Percentiles rank a stretch among this genome's conserved stretches.
Evolutionary conservation across 2,888 invertebrate genomes (phyloP).

Genomic region (Dryomyza anilis): DNA sequence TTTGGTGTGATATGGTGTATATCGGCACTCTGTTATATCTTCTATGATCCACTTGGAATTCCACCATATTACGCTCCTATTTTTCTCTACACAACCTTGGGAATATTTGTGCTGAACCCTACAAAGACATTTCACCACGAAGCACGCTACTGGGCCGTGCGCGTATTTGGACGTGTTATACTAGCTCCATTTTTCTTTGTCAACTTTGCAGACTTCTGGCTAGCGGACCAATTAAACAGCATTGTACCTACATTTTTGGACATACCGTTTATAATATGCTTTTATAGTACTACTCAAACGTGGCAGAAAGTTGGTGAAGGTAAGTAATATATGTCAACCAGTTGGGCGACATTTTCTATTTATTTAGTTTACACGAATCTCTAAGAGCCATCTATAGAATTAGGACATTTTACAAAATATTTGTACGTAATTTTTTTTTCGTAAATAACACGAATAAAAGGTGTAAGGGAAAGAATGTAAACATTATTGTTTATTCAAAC

Average conservation of each 20-base stretch:
- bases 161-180: conserved; percentile 67
- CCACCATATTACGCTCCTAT: conserved; percentile 80
- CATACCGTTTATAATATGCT: conserved; percentile 79
- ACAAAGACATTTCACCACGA: conserved; percentile 76
- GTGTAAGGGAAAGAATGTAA: neutral
- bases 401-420: too few species aligned
- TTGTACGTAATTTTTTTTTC: neutral
- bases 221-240: conserved; percentile 83
- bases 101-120: conserved; percentile 77
- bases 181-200: conserved; percentile 79
- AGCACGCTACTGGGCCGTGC: conserved; percentile 75
- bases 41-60: conserved; percentile 69
- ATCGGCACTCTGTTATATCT: conserved; percentile 71
- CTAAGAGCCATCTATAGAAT: too few species aligned
- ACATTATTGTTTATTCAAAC: too few species aligned
- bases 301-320: conserved; percentile 63
- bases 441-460: neutral
- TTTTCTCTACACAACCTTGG: conserved; percentile 70
- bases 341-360: too few species aligned
- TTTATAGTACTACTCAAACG: conserved; percentile 69
- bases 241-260: conserved; percentile 77
- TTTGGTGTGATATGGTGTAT: conserved; percentile 79
- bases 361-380: too few species aligned
- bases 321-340: conserved; percentile 38
- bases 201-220: conserved; percentile 85